Conservation (phyloP, 30 jellyfish, hydroid and myxozoan genomes). For the Cassiopea xamachana region DNA sequence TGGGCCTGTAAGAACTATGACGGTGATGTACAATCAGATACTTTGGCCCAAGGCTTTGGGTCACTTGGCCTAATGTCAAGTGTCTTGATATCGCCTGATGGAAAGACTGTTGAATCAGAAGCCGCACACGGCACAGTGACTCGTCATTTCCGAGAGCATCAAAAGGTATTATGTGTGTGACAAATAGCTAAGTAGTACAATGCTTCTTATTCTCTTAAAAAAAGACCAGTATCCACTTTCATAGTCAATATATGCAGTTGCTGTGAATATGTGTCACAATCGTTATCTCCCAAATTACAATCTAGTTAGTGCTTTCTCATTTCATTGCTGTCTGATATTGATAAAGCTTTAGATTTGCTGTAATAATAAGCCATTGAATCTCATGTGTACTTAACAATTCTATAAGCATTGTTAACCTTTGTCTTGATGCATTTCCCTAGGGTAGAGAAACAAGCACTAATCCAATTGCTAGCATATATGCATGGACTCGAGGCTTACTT, state of each 20-base stretch:
- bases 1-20: conserved; percentile 99
- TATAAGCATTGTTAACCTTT: background rate
- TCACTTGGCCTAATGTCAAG: conserved; percentile 99
- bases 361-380: background rate
- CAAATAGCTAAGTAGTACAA: background rate
- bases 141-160: conserved; percentile 97
- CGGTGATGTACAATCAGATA: conserved; percentile 99
- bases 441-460: conserved; percentile 98
- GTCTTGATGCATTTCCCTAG: conserved; percentile 5
- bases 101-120: conserved; percentile 97
- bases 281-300: too few relatives aligned
- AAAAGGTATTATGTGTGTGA: conserved; percentile 49
- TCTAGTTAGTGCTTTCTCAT: too few relatives aligned
- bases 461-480: conserved; percentile 97
- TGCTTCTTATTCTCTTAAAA: too few relatives aligned
- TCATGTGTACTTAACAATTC: background rate
- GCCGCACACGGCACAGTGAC: conserved; percentile 99
- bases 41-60: conserved; percentile 99
- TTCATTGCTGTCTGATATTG: too few relatives aligned
- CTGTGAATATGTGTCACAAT: too few relatives aligned
- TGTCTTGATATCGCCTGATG: conserved; percentile 97
- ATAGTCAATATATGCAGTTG: too few relatives aligned
- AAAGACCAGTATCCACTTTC: too few relatives aligned
- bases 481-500: conserved; percentile 98
- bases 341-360: too few relatives aligned